Conservation (phyloP, 2,888 invertebrate species). For the Disparrhopalites patrizii region DNA sequence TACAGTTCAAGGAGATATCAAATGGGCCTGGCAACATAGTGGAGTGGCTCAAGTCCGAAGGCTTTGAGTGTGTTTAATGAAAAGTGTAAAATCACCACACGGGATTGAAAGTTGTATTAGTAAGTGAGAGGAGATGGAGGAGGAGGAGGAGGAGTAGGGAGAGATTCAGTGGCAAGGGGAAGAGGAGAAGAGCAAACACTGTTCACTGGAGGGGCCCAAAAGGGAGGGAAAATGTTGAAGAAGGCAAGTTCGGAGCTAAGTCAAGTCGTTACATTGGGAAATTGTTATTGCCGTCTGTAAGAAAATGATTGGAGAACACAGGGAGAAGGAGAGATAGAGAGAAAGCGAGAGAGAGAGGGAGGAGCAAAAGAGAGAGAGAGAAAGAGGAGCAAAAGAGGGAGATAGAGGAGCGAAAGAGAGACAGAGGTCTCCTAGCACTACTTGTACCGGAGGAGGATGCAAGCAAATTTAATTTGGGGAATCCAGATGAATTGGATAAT, state of each 20-base stretch:
- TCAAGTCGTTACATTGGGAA: slow-evolving; percentile 24
- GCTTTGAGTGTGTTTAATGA: background rate
- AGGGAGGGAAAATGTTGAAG: background rate
- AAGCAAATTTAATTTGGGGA: slow-evolving; percentile 45
- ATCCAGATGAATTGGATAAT: slow-evolving; percentile 47
- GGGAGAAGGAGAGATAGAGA: no score
- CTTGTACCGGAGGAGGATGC: background rate
- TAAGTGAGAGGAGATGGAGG: background rate
- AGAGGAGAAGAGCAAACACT: background rate
- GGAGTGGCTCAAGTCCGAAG: background rate
- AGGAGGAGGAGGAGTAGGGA: no score
- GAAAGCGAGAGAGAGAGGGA: no score
- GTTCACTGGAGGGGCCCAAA: background rate
- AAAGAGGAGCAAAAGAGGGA: no score
- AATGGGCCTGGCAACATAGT: no score
- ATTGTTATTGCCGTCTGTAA: slow-evolving; percentile 21
- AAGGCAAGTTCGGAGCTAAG: slow-evolving; percentile 4
- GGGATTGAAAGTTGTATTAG: background rate
- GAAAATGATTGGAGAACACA: slow-evolving; percentile 1
- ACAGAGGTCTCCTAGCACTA: background rate
- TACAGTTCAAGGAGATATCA: no score
- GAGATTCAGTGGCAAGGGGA: background rate
- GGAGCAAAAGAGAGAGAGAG: background rate
- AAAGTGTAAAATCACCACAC: slow-evolving; percentile 6
- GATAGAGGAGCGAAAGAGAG: slow-evolving; percentile 9